Conservation (phyloP, 1,140 invertebrate genomes). For the Ips typographus region DNA sequence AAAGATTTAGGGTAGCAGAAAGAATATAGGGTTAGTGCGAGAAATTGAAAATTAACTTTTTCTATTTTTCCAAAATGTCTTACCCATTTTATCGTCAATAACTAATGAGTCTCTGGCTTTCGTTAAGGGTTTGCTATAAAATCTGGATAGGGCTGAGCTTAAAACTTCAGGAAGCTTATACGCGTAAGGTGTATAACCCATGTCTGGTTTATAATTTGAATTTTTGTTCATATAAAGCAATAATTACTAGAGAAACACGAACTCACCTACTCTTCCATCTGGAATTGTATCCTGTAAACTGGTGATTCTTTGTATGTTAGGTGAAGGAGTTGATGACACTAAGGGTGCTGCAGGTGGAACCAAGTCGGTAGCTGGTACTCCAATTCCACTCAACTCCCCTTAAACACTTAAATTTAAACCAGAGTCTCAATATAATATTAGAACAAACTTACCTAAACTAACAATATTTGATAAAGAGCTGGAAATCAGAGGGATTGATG, state of each 20-base stretch:
- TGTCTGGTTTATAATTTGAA: slow-evolving; percentile 9
- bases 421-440: background rate
- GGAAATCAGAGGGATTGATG: background rate
- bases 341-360: slow-evolving; percentile 3
- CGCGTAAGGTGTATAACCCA: slow-evolving; percentile 4
- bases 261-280: slow-evolving; percentile 29
- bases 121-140: slow-evolving; percentile 14
- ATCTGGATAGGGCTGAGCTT: slow-evolving; percentile 9
- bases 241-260: no score
- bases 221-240: background rate
- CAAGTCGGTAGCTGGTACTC: slow-evolving; percentile 8
- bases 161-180: slow-evolving; percentile 23
- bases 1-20: background rate
- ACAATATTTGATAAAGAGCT: background rate
- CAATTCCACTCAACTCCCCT: background rate
- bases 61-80: background rate
- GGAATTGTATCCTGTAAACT: slow-evolving; percentile 11
- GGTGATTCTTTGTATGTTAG: slow-evolving; percentile 23
- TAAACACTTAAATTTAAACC: background rate
- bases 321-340: background rate
- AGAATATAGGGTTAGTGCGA: background rate
- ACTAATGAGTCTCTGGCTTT: slow-evolving; percentile 6
- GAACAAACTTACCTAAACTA: background rate
- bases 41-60: slow-evolving; percentile 2
- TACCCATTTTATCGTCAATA: slow-evolving; percentile 30